These are phyloP conservation scores for Anoplophora glabripennis DNA, from an alignment of 1,140 invertebrate genomes.

Conservation along the genomic window DNA sequence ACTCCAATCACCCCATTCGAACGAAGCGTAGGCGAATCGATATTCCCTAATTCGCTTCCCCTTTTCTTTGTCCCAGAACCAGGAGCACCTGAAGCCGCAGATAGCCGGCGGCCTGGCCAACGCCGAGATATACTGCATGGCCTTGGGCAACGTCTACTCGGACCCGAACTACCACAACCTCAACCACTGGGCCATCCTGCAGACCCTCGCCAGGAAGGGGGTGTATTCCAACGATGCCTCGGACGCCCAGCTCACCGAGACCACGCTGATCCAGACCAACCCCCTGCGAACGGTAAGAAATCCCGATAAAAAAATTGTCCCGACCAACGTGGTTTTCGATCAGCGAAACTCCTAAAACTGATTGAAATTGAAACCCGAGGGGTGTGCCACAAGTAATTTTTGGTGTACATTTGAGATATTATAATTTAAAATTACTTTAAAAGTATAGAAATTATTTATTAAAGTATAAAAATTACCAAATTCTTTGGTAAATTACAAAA, in stretches of 20 bases:
- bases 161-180: conserved; percentile 94
- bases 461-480: too few relatives aligned
- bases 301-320: background rate
- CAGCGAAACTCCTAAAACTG: too few relatives aligned
- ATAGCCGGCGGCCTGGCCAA: conserved; percentile 89
- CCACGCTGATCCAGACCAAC: conserved; percentile 92
- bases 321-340: too few relatives aligned
- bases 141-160: conserved; percentile 93
- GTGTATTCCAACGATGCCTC: conserved; percentile 81
- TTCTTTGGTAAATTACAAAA: too few relatives aligned
- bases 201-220: conserved; percentile 88
- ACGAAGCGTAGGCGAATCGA: too few relatives aligned
- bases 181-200: conserved; percentile 90
- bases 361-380: too few relatives aligned
- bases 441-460: too few relatives aligned
- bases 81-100: conserved; percentile 90
- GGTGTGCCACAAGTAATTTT: too few relatives aligned
- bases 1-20: too few relatives aligned
- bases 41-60: too few relatives aligned
- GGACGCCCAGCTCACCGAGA: conserved; percentile 90
- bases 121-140: conserved; percentile 94
- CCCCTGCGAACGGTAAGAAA: conserved; percentile 86
- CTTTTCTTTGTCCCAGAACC: conserved; percentile 65
- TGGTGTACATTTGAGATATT: too few relatives aligned
- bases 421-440: too few relatives aligned